phyloP scores from a whole-genome alignment of 2,888 invertebrate genomes.

The Cryptops parisi region DNA sequence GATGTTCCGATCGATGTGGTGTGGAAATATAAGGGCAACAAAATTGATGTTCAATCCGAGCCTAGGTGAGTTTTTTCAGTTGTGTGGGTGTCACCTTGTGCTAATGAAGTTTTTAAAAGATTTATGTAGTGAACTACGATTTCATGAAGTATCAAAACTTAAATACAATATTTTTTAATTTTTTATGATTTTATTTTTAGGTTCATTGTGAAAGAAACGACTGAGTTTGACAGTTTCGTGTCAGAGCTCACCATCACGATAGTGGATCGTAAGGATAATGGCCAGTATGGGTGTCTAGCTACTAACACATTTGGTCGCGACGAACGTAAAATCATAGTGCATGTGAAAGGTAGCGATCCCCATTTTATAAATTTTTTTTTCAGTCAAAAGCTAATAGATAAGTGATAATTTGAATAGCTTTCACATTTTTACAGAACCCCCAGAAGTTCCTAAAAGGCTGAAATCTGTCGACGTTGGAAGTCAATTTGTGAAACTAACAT shows the following conservation, averaged over 20 bases:
- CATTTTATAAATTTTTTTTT: no score
- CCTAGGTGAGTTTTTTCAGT: conserved; percentile 3
- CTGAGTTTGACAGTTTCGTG: conserved; percentile 26
- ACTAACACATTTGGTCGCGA: conserved; percentile 34
- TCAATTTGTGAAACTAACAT: conserved; percentile 31
- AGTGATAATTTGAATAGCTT: background rate
- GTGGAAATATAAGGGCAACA: conserved; percentile 24
- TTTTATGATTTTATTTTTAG: no score
- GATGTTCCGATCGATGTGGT: conserved; percentile 26
- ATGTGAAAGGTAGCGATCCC: conserved; percentile 6
- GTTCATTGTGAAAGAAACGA: conserved; percentile 5
- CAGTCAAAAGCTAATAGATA: background rate
- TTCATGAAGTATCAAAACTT: no score
- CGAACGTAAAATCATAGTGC: background rate
- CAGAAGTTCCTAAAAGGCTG: conserved; percentile 33
- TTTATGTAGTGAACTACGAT: no score
- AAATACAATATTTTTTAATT: no score
- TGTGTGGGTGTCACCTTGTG: no score
- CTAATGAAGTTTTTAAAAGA: no score
- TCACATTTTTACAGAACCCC: conserved; percentile 29
- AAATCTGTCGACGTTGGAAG: conserved; percentile 31
- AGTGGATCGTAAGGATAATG: conserved; percentile 13
- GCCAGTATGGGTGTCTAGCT: conserved; percentile 33
- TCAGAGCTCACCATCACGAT: conserved; percentile 21
- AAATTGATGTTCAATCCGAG: background rate